A percentile compares a stretch with the other conserved stretches of the same genome.
phyloP scores from a whole-genome alignment of 2,888 invertebrate species.

The Eulithis prunata region DNA sequence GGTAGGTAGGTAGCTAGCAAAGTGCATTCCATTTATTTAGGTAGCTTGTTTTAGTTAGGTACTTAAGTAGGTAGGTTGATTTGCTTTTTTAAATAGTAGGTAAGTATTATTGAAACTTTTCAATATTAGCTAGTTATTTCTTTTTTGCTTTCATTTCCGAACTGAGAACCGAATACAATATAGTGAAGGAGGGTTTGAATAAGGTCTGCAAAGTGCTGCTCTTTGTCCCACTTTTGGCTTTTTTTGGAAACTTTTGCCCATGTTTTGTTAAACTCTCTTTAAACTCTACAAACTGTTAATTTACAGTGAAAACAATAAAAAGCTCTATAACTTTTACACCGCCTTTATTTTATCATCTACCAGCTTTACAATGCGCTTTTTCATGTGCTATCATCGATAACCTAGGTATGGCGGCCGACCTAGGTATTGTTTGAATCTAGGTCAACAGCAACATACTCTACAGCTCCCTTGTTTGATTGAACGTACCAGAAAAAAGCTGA shows the following conservation, averaged over 20 bases:
- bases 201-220: neutral
- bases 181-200: neutral
- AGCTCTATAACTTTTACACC: slow-evolving; percentile 5
- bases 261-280: too few species aligned
- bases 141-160: slow-evolving; percentile 14
- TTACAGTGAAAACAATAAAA: neutral
- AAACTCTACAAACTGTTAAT: neutral
- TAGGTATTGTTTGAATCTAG: slow-evolving; percentile 30
- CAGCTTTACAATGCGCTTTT: slow-evolving; percentile 6
- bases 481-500: slow-evolving; percentile 1
- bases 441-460: slow-evolving; percentile 19
- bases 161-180: slow-evolving; percentile 2
- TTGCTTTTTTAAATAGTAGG: too few species aligned
- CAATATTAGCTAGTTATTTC: too few species aligned
- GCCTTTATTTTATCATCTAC: slow-evolving; percentile 1
- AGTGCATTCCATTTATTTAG: too few species aligned
- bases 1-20: too few species aligned
- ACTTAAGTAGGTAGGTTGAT: too few species aligned
- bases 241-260: too few species aligned
- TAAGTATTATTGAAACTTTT: too few species aligned
- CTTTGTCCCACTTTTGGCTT: too few species aligned
- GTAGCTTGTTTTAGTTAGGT: too few species aligned
- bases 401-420: slow-evolving; percentile 17
- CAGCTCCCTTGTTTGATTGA: slow-evolving; percentile 14
- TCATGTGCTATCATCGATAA: slow-evolving; percentile 22